A percentile compares a stretch with the other conserved stretches of the same genome.
Conservation (phyloP, 35 echinoderm and acorn worm species). For the Ophiothrix spiculata region DNA sequence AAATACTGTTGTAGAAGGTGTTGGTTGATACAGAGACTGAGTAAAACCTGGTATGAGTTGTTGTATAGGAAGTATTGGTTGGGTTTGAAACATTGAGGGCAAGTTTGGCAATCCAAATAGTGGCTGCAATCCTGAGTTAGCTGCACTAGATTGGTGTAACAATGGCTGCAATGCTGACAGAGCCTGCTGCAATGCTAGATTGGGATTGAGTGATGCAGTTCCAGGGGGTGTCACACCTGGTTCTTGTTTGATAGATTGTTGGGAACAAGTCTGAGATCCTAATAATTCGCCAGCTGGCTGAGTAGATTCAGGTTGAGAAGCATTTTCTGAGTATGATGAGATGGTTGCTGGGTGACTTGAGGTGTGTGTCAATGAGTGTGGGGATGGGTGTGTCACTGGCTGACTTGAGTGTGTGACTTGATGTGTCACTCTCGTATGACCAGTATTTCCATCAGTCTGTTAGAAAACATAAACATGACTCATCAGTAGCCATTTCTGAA, state of each 20-base stretch:
- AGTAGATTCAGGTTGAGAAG: no score
- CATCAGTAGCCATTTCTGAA: no score
- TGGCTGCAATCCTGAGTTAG: no score
- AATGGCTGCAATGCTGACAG: background rate
- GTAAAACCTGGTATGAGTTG: background rate
- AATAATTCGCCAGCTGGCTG: no score
- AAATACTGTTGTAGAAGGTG: background rate
- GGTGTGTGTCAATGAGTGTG: no score
- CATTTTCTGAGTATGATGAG: no score
- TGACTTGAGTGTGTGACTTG: no score
- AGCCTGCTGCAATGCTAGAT: background rate
- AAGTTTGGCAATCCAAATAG: background rate
- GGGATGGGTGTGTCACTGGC: no score
- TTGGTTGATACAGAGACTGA: background rate
- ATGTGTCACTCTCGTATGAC: background rate
- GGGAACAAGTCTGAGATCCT: no score
- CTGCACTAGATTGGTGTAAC: background rate
- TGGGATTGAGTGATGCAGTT: background rate
- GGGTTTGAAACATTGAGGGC: background rate
- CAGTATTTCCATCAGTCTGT: slow-evolving; percentile 3
- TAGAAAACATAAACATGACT: slow-evolving; percentile 4
- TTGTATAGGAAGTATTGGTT: background rate
- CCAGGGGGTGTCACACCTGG: background rate
- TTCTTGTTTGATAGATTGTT: background rate
- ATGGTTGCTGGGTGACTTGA: no score